Evolutionary conservation across 2,888 invertebrate species (phyloP), one percentile per base, ranked within the genome.

Genomic region (Eilema griseolum): DNA sequence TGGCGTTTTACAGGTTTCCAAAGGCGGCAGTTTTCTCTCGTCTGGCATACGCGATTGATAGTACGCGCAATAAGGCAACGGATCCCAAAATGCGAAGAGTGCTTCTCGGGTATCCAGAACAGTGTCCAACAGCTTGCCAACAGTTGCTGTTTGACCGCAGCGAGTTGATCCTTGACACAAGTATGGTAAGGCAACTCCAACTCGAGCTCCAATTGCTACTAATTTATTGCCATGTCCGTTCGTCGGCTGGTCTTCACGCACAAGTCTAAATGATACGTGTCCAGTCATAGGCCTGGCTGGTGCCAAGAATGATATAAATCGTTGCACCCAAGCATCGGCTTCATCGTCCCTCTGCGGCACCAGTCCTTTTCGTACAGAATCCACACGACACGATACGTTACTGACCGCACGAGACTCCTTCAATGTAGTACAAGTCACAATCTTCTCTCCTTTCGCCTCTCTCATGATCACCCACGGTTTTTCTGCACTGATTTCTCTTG

Each of bases 1-100:
- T 46, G 95, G 95, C 69, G 95, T 96, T 93, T 91, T 96, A 94
- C 92, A 96, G 83, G 92, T 96, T 92, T 93, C 96, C 85, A 91
- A 95, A 71, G 92, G 95, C 78, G 91, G 95, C 85, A 89, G 91
- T 88, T 90, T 92, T 85, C 90, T 89, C 76, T 92, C 92, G 37
- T 90, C 92, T 59, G 98, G 98, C 82, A 97, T 89, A 85, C 98
- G 97, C 82, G 98, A 96, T 87, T 98, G 98, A 91, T 98, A 98
- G 88, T 98, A 98, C 3, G 97, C 98, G 86, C 98, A 98, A 87
- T 98, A 98, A 0, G 98, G 98, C 82, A 98, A 88, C 8, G 98
- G 98, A 87, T 98, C 98, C 98, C 98, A 98, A 85, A 97, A 97
- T 8, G 97, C 96, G 85, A 98, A 98, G 1, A 98, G 92, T 0